phyloP scores from a whole-genome alignment of 2,113 vertebrate genomes.

The Hyperopisus bebe region DNA sequence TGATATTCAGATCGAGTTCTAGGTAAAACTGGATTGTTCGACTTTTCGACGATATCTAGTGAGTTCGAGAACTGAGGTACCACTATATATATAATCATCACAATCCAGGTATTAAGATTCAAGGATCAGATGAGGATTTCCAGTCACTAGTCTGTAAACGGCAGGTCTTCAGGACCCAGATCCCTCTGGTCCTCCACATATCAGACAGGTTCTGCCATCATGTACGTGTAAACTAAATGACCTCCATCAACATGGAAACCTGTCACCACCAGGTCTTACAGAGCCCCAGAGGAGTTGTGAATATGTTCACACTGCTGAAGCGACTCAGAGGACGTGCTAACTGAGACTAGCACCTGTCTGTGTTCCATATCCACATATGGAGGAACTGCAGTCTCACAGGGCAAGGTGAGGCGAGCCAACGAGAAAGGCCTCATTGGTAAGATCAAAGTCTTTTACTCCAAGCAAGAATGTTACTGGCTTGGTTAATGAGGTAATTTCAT shows the following conservation, averaged over 20 bases:
- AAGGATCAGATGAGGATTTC: neutral
- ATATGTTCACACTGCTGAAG: slow-evolving; percentile 41
- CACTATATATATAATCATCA: too few species aligned
- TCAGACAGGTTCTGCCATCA: slow-evolving; percentile 34
- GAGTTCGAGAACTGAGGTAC: too few species aligned
- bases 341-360: slow-evolving; percentile 55
- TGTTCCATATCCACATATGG: neutral
- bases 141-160: neutral
- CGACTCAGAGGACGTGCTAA: slow-evolving; percentile 27
- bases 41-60: too few species aligned
- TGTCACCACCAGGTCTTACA: slow-evolving; percentile 60
- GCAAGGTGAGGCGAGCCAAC: neutral
- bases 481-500: neutral
- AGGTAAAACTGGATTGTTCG: too few species aligned
- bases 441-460: neutral
- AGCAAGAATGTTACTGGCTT: neutral
- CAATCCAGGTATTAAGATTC: neutral
- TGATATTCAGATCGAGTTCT: too few species aligned
- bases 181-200: slow-evolving; percentile 26
- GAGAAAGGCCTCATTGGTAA: neutral
- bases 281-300: slow-evolving; percentile 55
- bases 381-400: neutral
- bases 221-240: neutral
- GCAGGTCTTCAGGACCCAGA: neutral
- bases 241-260: slow-evolving; percentile 56